phyloP scores from a whole-genome alignment of 1,140 invertebrate species.

The Harlomillsia oculata region DNA sequence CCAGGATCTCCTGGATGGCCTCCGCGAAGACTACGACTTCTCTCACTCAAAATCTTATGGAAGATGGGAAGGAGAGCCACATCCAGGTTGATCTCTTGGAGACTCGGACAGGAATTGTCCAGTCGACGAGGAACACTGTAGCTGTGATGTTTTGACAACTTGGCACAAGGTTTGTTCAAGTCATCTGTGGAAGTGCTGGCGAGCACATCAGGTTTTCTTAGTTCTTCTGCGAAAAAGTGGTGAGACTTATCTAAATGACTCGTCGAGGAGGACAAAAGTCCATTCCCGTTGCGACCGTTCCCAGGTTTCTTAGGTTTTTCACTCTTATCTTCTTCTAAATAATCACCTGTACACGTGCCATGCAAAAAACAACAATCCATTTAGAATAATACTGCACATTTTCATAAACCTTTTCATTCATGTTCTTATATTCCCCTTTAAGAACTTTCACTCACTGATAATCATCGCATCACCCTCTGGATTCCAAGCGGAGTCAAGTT shows the following conservation, averaged over 20 bases:
- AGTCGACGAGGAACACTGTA: conserved; percentile 37
- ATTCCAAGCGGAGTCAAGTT: too few relatives aligned
- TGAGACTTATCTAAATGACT: conserved; percentile 20
- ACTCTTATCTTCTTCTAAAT: too few relatives aligned
- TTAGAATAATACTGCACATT: too few relatives aligned
- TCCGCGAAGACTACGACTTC: conserved; percentile 43
- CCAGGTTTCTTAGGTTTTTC: too few relatives aligned
- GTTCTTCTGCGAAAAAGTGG: conserved; percentile 14
- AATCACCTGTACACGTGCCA: conserved; percentile 7
- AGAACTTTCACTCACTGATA: too few relatives aligned
- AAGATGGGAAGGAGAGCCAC: conserved; percentile 79
- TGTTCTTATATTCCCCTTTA: too few relatives aligned
- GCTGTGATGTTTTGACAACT: conserved; percentile 33
- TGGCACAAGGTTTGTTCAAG: too few relatives aligned
- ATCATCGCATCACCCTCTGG: too few relatives aligned
- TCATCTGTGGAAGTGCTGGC: too few relatives aligned
- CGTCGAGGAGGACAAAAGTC: conserved; percentile 11
- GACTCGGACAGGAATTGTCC: conserved; percentile 49
- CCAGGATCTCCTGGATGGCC: too few relatives aligned
- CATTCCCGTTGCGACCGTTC: too few relatives aligned
- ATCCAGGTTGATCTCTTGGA: conserved; percentile 71
- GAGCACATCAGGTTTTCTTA: conserved; percentile 39
- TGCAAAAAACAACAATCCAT: background rate
- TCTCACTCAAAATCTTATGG: conserved; percentile 68
- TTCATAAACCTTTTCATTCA: too few relatives aligned